A percentile compares a stretch with the other conserved stretches of the same genome.
These are phyloP conservation scores for Callinectes sapidus DNA, from an alignment of 2,888 invertebrate species.

Conservation along the genomic window DNA sequence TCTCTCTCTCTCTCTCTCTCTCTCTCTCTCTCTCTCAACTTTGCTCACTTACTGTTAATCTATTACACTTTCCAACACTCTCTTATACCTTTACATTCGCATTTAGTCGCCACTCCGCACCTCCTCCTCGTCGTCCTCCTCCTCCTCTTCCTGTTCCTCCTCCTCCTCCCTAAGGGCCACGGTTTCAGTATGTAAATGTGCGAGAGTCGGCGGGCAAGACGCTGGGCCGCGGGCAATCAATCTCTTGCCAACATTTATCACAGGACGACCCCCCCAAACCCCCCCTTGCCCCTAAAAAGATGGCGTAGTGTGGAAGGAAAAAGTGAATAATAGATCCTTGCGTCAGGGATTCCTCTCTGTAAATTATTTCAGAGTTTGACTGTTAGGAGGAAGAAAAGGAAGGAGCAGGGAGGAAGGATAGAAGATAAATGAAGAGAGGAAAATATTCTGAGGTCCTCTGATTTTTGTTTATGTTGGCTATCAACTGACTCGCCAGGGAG, in stretches of 20 bases:
- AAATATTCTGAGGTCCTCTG: neutral
- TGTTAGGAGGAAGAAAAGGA: neutral
- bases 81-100: neutral
- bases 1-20: too few relatives aligned
- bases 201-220: conserved; percentile 42
- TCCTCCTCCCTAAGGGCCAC: neutral
- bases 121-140: neutral
- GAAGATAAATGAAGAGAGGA: conserved; percentile 19
- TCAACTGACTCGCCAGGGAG: neutral
- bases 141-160: neutral
- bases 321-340: conserved; percentile 41
- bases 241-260: conserved; percentile 58
- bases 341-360: conserved; percentile 29
- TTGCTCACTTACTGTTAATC: neutral
- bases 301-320: conserved; percentile 37
- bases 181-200: conserved; percentile 46
- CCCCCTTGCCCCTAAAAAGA: conserved; percentile 7
- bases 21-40: neutral
- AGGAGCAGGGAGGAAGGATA: neutral
- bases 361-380: conserved; percentile 46
- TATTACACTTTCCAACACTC: neutral
- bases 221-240: conserved; percentile 48
- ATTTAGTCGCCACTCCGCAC: conserved; percentile 2
- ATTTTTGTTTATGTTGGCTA: neutral
- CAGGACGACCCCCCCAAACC: conserved; percentile 29